Base-by-base conservation (phyloP, 2,888 invertebrate genomes). In the Eupeodes latifasciatus region DNA sequence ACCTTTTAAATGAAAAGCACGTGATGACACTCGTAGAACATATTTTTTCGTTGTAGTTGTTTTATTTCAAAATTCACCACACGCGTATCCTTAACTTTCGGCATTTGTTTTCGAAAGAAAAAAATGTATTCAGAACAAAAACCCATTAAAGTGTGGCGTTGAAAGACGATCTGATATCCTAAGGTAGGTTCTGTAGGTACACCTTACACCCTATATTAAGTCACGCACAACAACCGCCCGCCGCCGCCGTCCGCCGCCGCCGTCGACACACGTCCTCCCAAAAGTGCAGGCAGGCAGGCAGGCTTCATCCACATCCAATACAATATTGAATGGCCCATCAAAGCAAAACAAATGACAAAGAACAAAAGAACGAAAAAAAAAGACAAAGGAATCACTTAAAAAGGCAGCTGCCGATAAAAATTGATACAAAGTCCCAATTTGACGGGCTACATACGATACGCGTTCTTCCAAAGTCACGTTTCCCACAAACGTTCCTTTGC, bases 141-240 rank as follows among this genome's bases (percentile, higher is more conserved):
- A 49, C n/a, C 47, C 47, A 55, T 40, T 49, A 72, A 59, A 77
- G 74, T 59, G 74, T 74, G 44, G 62, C 72, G 51, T 51, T 81
- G 81, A 81, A 85, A 86, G 82, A 40, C 69, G 69, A 82, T 78
- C 72, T 66, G 72, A 81, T 74, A 71, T 62, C 40, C 40, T 40
- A n/a, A 55, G 53, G 36, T 53, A 34, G 47, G 72, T 19, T 34
- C 34, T 49, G 14, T 5, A 19, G 11, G 64, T 44, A 64, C 47
- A 7, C 19, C 47, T n/a, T 59, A 72, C 59, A 49, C 57, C 74
- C 77, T 53, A 79, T 83, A 82, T 83, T 71, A 86, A 71, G 82
- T 83, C 86, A 83, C 86, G 83, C 86, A 83, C 86, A 69, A 69
- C 44, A 72, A n/a, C 44, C 61, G 53, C 66, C 61, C n/a, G n/a